phyloP scores from a whole-genome alignment of 2,797 vertebrate species.

The Erithacus rubecula region DNA sequence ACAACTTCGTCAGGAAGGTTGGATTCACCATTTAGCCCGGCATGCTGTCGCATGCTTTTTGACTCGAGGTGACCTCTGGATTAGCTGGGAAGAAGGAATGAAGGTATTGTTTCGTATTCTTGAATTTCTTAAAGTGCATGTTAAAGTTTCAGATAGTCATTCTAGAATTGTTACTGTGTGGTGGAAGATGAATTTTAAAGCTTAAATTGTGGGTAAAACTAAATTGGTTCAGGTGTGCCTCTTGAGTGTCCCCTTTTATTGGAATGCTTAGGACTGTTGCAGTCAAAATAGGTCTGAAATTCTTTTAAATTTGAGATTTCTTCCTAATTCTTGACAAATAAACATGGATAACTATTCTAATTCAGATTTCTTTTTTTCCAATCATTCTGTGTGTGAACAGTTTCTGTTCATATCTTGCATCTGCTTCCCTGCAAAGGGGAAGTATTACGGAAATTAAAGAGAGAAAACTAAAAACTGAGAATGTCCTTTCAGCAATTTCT shows the following conservation, averaged over 20 bases:
- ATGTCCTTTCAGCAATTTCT: not conserved
- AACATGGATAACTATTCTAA: not conserved
- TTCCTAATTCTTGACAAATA: not conserved
- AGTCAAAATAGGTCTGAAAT: not conserved
- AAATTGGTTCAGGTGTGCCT: rapidly evolving
- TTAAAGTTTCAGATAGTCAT: not conserved
- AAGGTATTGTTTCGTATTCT: slow-evolving; percentile 77
- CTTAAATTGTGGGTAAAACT: not conserved
- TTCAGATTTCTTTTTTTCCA: not conserved
- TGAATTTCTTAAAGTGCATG: not conserved
- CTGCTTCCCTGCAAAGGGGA: not conserved
- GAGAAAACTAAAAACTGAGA: not conserved
- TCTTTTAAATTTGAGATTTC: not conserved
- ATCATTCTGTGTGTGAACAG: not conserved
- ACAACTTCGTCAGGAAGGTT: slow-evolving; percentile 93
- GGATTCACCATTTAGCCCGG: slow-evolving; percentile 94
- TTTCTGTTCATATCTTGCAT: not conserved
- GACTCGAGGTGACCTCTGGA: slow-evolving; percentile 94
- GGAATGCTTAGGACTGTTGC: not conserved
- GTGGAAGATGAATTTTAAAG: not conserved
- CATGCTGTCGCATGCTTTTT: slow-evolving; percentile 94
- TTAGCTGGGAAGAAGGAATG: slow-evolving; percentile 98
- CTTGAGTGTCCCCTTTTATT: not conserved
- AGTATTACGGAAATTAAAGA: not conserved
- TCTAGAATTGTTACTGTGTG: not conserved